Conservation (phyloP, 2,797 vertebrate species). For the Platyrinchus mystaceus region DNA sequence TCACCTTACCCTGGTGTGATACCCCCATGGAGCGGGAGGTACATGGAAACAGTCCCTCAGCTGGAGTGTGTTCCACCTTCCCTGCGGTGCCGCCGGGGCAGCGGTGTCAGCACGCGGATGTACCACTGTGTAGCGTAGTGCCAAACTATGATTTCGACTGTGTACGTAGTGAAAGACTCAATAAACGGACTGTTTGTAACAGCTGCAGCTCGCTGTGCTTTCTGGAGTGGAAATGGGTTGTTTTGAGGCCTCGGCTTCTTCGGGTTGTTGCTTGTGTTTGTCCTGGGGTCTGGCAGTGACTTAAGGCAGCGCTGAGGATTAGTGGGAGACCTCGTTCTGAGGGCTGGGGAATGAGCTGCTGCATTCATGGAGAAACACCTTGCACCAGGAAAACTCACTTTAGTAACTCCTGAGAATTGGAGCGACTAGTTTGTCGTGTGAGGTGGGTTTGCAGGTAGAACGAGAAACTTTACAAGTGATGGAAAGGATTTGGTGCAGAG, state of each 20-base stretch:
- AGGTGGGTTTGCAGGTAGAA: background rate
- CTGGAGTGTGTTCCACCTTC: constrained; percentile 45
- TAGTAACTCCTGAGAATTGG: background rate
- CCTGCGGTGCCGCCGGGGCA: no score
- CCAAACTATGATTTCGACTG: constrained; percentile 86
- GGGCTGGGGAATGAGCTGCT: background rate
- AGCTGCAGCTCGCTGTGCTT: constrained; percentile 60
- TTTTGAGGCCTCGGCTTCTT: background rate
- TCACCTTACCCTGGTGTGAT: constrained; percentile 51
- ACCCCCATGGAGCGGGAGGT: constrained; percentile 51
- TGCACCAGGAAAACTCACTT: background rate
- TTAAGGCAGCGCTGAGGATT: background rate
- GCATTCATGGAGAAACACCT: background rate
- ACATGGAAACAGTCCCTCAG: constrained; percentile 34
- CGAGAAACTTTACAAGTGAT: background rate
- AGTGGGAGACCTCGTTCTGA: background rate
- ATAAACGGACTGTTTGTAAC: constrained; percentile 89
- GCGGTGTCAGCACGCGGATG: constrained; percentile 53
- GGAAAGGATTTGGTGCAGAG: background rate
- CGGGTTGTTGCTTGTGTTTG: background rate
- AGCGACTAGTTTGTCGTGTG: background rate
- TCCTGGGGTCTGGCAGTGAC: background rate
- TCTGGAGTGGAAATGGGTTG: background rate
- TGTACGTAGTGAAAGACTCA: constrained; percentile 83
- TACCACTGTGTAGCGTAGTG: constrained; percentile 87